These are phyloP conservation scores for Microcebus griseorufus DNA, from an alignment of 2,113 vertebrate genomes.

Conservation along the genomic window DNA sequence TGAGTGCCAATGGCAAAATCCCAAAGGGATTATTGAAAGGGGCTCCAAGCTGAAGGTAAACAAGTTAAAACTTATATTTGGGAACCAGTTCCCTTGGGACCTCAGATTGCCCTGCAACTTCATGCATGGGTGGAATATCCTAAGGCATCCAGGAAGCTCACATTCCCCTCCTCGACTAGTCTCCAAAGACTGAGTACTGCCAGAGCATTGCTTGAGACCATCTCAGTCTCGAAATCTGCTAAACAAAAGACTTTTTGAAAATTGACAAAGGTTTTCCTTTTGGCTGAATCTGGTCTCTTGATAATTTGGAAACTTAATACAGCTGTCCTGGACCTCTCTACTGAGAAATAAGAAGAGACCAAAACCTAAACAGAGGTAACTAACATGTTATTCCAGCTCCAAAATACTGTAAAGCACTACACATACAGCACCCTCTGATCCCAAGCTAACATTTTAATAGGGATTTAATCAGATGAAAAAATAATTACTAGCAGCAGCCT, in stretches of 20 bases:
- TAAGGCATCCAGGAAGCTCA: conserved; percentile 37
- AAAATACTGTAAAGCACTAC: not conserved
- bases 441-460: not conserved
- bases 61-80: conserved; percentile 75
- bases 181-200: not conserved
- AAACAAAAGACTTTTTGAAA: conserved; percentile 37
- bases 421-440: not conserved
- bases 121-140: conserved; percentile 30
- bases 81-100: conserved; percentile 57
- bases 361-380: not conserved
- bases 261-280: conserved; percentile 18
- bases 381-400: not conserved
- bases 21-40: conserved; percentile 21
- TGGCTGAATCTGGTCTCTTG: conserved; percentile 2
- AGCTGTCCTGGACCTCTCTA: not conserved
- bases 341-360: not conserved
- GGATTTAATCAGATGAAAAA: not conserved
- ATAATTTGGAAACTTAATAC: conserved; percentile 9
- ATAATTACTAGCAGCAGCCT: not conserved
- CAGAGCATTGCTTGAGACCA: not conserved
- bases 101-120: conserved; percentile 43
- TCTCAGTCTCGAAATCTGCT: not conserved
- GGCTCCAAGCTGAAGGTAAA: conserved; percentile 73
- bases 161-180: not conserved
- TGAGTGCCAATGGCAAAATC: conserved; percentile 43